These are phyloP conservation scores for Gerris lacustris DNA, from an alignment of 2,888 invertebrate genomes.

Conservation along the genomic window DNA sequence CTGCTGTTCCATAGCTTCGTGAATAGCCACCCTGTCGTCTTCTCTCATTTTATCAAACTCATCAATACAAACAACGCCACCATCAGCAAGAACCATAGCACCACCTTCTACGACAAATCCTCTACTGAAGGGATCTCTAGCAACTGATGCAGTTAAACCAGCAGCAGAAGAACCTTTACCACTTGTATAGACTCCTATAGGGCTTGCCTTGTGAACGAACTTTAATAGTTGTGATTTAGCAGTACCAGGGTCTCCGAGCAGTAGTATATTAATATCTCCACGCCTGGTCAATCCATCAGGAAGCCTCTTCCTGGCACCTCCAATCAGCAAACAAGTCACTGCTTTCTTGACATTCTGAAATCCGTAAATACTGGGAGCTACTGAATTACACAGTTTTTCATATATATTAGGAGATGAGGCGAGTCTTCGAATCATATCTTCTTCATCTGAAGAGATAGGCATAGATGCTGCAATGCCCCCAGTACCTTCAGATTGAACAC, in stretches of 20 bases:
- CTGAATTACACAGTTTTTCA: conserved; percentile 73
- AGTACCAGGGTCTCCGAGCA: conserved; percentile 96
- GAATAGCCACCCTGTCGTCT: conserved; percentile 97
- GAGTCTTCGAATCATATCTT: conserved; percentile 68
- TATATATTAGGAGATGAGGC: conserved; percentile 77
- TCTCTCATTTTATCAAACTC: conserved; percentile 99
- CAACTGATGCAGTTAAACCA: conserved; percentile 94
- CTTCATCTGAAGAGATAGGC: conserved; percentile 51
- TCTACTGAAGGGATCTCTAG: conserved; percentile 70
- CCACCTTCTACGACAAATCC: conserved; percentile 94
- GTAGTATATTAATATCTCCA: conserved; percentile 90
- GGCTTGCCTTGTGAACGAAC: conserved; percentile 90
- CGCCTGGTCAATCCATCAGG: conserved; percentile 92
- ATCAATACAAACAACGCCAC: conserved; percentile 98
- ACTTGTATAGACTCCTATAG: conserved; percentile 92
- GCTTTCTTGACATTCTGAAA: conserved; percentile 91
- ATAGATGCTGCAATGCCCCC: conserved; percentile 41
- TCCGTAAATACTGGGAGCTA: conserved; percentile 96
- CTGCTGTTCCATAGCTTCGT: conserved; percentile 99
- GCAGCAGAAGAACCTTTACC: conserved; percentile 99
- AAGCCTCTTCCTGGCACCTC: conserved; percentile 75
- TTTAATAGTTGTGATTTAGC: conserved; percentile 98
- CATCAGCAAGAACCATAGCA: conserved; percentile 98
- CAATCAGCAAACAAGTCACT: conserved; percentile 87
- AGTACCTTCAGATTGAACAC: conserved; percentile 68